Conservation (phyloP, 1,140 invertebrate genomes). For the Anoplophora glabripennis region DNA sequence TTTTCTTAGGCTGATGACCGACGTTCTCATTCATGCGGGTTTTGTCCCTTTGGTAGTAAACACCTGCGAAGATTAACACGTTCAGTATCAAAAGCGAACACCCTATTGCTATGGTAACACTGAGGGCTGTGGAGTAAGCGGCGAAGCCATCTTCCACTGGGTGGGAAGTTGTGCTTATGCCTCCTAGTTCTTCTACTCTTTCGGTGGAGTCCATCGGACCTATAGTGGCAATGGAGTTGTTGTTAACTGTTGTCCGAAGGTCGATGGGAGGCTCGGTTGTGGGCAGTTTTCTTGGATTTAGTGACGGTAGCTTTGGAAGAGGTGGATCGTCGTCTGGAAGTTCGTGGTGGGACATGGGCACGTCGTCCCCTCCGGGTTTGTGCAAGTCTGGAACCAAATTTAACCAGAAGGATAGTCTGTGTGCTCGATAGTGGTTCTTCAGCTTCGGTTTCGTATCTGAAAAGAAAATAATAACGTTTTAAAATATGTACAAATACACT, state of each 20-base stretch:
- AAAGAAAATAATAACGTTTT: conserved; percentile 26
- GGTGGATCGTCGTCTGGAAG: conserved; percentile 69
- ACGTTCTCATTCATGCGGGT: conserved; percentile 63
- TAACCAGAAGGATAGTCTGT: conserved; percentile 91
- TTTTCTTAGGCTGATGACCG: conserved; percentile 62
- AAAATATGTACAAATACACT: too few relatives aligned
- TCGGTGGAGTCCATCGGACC: conserved; percentile 44
- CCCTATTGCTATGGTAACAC: conserved; percentile 92
- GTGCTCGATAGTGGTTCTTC: conserved; percentile 92
- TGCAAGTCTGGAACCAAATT: conserved; percentile 95
- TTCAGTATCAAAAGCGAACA: conserved; percentile 87
- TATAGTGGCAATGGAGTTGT: conserved; percentile 43
- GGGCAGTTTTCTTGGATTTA: conserved; percentile 52
- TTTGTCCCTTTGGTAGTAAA: conserved; percentile 90
- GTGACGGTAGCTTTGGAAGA: conserved; percentile 55
- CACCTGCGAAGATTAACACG: conserved; percentile 88
- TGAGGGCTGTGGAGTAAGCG: conserved; percentile 82
- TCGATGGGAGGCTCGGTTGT: conserved; percentile 56
- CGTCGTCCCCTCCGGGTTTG: conserved; percentile 79
- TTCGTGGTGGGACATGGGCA: conserved; percentile 81
- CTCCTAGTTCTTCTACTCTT: conserved; percentile 44
- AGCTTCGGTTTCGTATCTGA: conserved; percentile 82
- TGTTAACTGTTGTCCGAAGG: conserved; percentile 44
- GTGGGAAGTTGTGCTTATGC: conserved; percentile 53
- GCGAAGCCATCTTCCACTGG: conserved; percentile 81